Percentiles rank a stretch among this genome's conserved stretches.
These are phyloP conservation scores for Rhyacophila brunnea DNA, from an alignment of 1,140 invertebrate genomes.

Conservation along the genomic window DNA sequence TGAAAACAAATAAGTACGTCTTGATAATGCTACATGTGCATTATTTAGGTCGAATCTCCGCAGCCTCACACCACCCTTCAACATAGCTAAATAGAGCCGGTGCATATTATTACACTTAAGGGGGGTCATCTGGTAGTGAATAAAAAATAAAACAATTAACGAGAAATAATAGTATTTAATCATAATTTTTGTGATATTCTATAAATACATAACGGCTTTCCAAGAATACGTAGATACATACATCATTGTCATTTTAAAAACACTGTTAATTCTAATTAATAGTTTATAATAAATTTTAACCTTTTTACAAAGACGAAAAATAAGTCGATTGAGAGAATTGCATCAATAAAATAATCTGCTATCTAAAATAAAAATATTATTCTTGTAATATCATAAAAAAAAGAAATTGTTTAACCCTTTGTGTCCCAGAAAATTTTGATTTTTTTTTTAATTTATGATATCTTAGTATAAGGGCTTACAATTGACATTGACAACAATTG, in stretches of 20 bases:
- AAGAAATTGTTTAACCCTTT: neutral
- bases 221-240: constrained; percentile 31
- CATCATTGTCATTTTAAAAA: constrained; percentile 17
- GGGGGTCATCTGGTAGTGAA: neutral
- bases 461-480: too few relatives aligned
- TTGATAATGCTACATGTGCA: too few relatives aligned
- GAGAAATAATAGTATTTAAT: constrained; percentile 38
- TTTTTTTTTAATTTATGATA: neutral
- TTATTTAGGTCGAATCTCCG: too few relatives aligned
- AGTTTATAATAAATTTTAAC: constrained; percentile 5
- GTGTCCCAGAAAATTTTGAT: neutral
- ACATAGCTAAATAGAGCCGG: too few relatives aligned
- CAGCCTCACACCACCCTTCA: too few relatives aligned
- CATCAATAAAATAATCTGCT: too few relatives aligned
- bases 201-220: constrained; percentile 36
- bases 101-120: too few relatives aligned
- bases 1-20: too few relatives aligned
- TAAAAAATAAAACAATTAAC: constrained; percentile 36
- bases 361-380: too few relatives aligned
- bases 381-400: too few relatives aligned
- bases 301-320: constrained; percentile 18
- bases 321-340: constrained; percentile 6
- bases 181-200: constrained; percentile 35
- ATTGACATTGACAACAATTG: too few relatives aligned
- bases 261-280: constrained; percentile 7